A percentile compares a stretch with the other conserved stretches of the same genome.
phyloP scores from a whole-genome alignment of 2,888 invertebrate genomes.

The Euzophera pinguis region DNA sequence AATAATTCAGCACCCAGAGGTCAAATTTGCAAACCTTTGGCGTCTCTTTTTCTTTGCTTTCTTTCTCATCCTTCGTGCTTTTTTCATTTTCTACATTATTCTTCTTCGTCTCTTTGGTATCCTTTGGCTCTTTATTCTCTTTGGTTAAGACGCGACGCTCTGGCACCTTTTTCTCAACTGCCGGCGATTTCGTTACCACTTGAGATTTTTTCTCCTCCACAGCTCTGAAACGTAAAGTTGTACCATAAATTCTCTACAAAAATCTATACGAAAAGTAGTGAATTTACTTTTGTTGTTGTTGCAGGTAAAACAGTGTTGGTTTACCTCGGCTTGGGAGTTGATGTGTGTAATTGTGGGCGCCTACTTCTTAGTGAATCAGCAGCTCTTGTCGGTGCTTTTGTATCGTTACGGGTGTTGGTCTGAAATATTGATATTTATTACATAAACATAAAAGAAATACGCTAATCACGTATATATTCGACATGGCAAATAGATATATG shows the following conservation, averaged over 20 bases:
- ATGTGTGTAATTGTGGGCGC: slow-evolving; percentile 54
- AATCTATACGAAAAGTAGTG: too few species aligned
- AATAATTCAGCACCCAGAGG: too few species aligned
- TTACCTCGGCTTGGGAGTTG: slow-evolving; percentile 62
- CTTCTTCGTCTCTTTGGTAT: slow-evolving; percentile 43
- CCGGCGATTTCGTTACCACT: slow-evolving; percentile 29
- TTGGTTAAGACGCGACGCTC: slow-evolving; percentile 53
- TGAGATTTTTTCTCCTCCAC: slow-evolving; percentile 48
- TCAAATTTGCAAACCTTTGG: slow-evolving; percentile 37
- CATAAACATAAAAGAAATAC: background rate
- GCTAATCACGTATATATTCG: too few species aligned
- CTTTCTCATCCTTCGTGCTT: slow-evolving; percentile 37
- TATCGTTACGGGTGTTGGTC: slow-evolving; percentile 56
- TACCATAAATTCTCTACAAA: background rate
- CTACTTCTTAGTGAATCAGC: slow-evolving; percentile 41
- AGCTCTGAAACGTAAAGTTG: slow-evolving; percentile 30
- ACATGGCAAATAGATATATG: too few species aligned
- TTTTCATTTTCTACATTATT: slow-evolving; percentile 26
- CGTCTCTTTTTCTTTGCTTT: slow-evolving; percentile 33
- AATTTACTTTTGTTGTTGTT: too few species aligned
- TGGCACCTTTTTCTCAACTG: slow-evolving; percentile 43
- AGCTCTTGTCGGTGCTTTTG: slow-evolving; percentile 43
- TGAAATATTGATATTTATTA: slow-evolving; percentile 28
- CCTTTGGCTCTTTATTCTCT: slow-evolving; percentile 65
- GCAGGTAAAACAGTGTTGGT: too few species aligned